Percentiles rank a stretch among this genome's conserved stretches.
Evolutionary conservation across 2,888 invertebrate genomes (phyloP).

Genomic region (Drosophila histrio): DNA sequence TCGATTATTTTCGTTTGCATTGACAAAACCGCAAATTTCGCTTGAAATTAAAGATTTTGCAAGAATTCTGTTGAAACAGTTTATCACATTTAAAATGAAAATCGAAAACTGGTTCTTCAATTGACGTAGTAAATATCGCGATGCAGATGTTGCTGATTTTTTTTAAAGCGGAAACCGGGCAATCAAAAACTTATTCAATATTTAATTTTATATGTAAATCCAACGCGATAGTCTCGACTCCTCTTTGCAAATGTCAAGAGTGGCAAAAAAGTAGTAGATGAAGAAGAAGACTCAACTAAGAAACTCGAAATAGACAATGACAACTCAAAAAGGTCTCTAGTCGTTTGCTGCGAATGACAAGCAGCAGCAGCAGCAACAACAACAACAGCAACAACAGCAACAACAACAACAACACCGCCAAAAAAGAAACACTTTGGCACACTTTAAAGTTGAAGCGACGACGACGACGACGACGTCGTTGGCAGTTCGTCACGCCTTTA

Average conservation of each 20-base stretch:
- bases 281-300: slow-evolving; percentile 9
- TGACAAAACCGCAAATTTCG: slow-evolving; percentile 2
- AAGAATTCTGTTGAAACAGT: slow-evolving; percentile 50
- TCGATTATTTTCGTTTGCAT: slow-evolving; percentile 4
- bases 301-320: slow-evolving; percentile 67
- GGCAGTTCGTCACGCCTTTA: slow-evolving; percentile 74
- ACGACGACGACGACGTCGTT: slow-evolving; percentile 59
- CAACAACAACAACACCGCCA: background rate
- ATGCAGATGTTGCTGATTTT: slow-evolving; percentile 30
- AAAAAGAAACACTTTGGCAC: slow-evolving; percentile 52
- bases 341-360: slow-evolving; percentile 48
- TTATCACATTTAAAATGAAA: slow-evolving; percentile 51
- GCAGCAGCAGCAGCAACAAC: slow-evolving; percentile 8
- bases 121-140: slow-evolving; percentile 60
- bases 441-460: slow-evolving; percentile 60
- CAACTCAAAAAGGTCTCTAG: slow-evolving; percentile 64
- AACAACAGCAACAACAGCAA: background rate
- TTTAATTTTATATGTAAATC: slow-evolving; percentile 66
- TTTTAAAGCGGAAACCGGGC: slow-evolving; percentile 54
- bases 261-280: slow-evolving; percentile 41
- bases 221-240: slow-evolving; percentile 40
- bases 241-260: slow-evolving; percentile 69
- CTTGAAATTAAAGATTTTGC: slow-evolving; percentile 40
- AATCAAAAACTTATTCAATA: slow-evolving; percentile 38
- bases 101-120: slow-evolving; percentile 61